phyloP scores from a whole-genome alignment of 1,140 invertebrate genomes.

The Drosophila ficusphila region DNA sequence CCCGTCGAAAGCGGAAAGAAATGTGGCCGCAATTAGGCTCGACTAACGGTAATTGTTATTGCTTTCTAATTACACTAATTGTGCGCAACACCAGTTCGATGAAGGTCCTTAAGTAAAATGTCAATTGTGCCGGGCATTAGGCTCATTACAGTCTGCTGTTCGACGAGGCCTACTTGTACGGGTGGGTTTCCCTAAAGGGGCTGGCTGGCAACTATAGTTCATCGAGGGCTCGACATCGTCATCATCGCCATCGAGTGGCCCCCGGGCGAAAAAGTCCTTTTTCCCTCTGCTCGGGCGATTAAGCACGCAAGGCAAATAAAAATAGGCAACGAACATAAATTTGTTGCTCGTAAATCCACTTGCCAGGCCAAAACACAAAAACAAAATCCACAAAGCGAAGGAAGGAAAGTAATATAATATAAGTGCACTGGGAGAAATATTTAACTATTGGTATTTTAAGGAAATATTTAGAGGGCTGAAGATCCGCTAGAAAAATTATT shows the following conservation, averaged over 20 bases:
- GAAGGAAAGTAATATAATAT: slow-evolving; percentile 34
- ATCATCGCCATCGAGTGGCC: slow-evolving; percentile 34
- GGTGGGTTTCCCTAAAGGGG: slow-evolving; percentile 7
- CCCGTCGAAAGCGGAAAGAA: slow-evolving; percentile 20
- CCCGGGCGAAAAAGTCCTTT: slow-evolving; percentile 42
- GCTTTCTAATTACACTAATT: slow-evolving; percentile 80
- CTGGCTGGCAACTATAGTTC: slow-evolving; percentile 57
- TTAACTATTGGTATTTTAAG: too few species aligned
- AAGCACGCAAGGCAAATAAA: slow-evolving; percentile 82
- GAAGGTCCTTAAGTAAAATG: slow-evolving; percentile 78
- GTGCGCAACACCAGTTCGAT: slow-evolving; percentile 59
- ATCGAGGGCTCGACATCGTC: slow-evolving; percentile 17
- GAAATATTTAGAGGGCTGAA: too few species aligned
- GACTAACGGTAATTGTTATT: slow-evolving; percentile 72
- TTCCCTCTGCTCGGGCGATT: slow-evolving; percentile 61
- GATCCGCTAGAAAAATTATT: too few species aligned
- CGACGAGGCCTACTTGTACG: neutral
- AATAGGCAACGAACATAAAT: slow-evolving; percentile 82
- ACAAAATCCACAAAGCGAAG: slow-evolving; percentile 31
- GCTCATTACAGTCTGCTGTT: slow-evolving; percentile 54
- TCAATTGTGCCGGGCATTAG: slow-evolving; percentile 72
- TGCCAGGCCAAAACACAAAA: slow-evolving; percentile 53
- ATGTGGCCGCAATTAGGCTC: slow-evolving; percentile 46
- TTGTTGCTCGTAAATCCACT: slow-evolving; percentile 81
- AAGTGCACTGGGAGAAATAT: slow-evolving; percentile 1